These are phyloP conservation scores for Rotaria sp. DNA, from an alignment of 2,888 invertebrate genomes.

Conservation along the genomic window DNA sequence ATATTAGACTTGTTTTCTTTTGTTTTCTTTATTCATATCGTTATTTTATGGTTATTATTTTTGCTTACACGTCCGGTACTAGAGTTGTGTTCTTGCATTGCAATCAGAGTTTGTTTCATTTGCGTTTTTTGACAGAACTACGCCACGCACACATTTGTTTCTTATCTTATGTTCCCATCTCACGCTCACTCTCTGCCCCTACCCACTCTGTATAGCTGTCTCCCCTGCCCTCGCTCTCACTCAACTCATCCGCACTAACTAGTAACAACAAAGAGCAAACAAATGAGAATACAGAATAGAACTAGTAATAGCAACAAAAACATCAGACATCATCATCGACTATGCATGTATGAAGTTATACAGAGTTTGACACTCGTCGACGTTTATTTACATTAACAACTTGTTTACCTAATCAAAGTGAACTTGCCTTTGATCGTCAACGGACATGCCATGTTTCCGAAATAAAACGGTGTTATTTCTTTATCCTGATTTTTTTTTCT, in stretches of 20 bases:
- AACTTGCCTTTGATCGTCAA: conserved; percentile 15
- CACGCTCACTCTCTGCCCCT: neutral
- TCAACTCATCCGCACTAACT: neutral
- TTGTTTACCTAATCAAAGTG: conserved; percentile 1
- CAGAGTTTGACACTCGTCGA: neutral
- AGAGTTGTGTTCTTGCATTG: neutral
- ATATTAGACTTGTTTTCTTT: neutral
- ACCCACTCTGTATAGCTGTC: neutral
- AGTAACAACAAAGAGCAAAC: conserved; percentile 9
- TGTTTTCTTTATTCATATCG: neutral
- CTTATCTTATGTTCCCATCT: neutral
- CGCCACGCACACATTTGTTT: conserved; percentile 15
- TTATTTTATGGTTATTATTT: neutral
- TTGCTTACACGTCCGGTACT: neutral
- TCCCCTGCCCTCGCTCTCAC: neutral
- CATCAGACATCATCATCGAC: neutral
- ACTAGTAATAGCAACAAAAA: neutral
- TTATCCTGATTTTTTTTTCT: neutral
- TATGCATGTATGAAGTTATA: neutral
- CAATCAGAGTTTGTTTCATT: conserved; percentile 8
- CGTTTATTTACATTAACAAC: neutral
- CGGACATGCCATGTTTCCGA: neutral
- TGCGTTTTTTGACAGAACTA: conserved; percentile 16
- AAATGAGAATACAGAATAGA: neutral
- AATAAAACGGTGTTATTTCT: neutral